phyloP scores from a whole-genome alignment of 2,888 invertebrate genomes.

The Philonicus albiceps region DNA sequence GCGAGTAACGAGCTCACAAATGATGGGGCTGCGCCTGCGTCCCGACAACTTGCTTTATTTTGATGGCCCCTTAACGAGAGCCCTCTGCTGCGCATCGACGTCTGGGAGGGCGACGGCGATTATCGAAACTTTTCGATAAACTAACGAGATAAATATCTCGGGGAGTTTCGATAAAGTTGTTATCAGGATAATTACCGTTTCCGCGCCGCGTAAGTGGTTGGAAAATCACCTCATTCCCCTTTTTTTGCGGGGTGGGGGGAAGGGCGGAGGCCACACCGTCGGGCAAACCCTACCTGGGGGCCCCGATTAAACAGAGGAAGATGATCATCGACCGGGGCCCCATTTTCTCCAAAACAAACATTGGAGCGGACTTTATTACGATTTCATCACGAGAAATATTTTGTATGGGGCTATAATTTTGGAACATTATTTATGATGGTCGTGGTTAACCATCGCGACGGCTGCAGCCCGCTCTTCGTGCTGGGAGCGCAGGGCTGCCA shows the following conservation, averaged over 20 bases:
- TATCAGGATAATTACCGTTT: slow-evolving; percentile 27
- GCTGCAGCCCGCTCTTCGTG: slow-evolving; percentile 25
- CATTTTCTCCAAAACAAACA: slow-evolving; percentile 23
- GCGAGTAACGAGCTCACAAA: slow-evolving; percentile 31
- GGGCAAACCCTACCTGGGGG: slow-evolving; percentile 17
- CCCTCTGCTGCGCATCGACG: neutral
- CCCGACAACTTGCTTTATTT: neutral
- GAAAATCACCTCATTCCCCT: neutral
- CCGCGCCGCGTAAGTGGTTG: neutral
- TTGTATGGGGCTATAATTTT: slow-evolving; percentile 46
- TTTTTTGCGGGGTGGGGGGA: neutral
- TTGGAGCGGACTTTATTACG: slow-evolving; percentile 39
- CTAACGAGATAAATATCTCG: neutral
- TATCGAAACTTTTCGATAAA: neutral
- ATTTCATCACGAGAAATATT: slow-evolving; percentile 47
- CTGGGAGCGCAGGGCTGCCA: neutral
- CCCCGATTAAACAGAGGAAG: slow-evolving; percentile 13
- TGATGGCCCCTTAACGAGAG: neutral
- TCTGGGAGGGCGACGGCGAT: neutral
- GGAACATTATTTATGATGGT: slow-evolving; percentile 47
- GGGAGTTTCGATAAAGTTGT: slow-evolving; percentile 29
- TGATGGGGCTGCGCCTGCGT: slow-evolving; percentile 10
- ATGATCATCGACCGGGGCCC: slow-evolving; percentile 13
- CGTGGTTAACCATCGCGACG: slow-evolving; percentile 40
- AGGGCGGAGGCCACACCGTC: neutral